Evolutionary conservation across 53 echinoderm and acorn worm genomes (phyloP), one percentile per base, ranked within the genome.

Genomic region (Patiria pectinifera): DNA sequence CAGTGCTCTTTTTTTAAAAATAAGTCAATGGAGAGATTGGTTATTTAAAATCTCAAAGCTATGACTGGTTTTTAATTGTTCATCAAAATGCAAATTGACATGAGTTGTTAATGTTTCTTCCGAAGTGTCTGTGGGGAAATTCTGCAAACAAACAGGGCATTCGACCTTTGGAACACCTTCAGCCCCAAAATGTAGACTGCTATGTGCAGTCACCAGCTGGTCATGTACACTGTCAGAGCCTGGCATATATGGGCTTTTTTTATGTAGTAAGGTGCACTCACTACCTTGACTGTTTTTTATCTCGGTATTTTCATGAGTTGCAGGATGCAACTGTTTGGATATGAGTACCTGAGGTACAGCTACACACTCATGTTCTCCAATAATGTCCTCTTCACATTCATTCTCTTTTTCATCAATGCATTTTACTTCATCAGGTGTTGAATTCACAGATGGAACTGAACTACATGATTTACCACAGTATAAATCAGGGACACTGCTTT

Each of bases 61-160:
- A 23, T 10, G 2, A 2, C 60, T 23, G 11, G 1, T 4, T 25
- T 58, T 21, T 19, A 46, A 0, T 45, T 16, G 6, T 43, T 1
- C 21, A 1, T 85, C 85, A 71, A 85, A 85, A 70, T 85, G 85
- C 10, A n/a, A 85, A 85, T 69, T 85, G 11, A 85, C 85, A 71
- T 85, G 70, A 45, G 69, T 85, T 66, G n/a, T 69, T 15, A 48
- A 71, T 46, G 63, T 69, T 85, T 66, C 69, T 69, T 85, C 85
- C 16, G 69, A 19, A 18, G 85, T 71, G 66, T 44, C 21, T 69
- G 45, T 44, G 69, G 71, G 47, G 66, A 85, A 85, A 1, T 25
- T 85, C 46, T 71, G 3, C 3, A 19, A 2, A 70, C 85, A 85
- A 0, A 85, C 70, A 13, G 85, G 85, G 47, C 70, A 85, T 45